Percentiles rank a stretch among this genome's conserved stretches.
phyloP scores from a whole-genome alignment of 2,797 vertebrate genomes.

The Tapirus indicus region DNA sequence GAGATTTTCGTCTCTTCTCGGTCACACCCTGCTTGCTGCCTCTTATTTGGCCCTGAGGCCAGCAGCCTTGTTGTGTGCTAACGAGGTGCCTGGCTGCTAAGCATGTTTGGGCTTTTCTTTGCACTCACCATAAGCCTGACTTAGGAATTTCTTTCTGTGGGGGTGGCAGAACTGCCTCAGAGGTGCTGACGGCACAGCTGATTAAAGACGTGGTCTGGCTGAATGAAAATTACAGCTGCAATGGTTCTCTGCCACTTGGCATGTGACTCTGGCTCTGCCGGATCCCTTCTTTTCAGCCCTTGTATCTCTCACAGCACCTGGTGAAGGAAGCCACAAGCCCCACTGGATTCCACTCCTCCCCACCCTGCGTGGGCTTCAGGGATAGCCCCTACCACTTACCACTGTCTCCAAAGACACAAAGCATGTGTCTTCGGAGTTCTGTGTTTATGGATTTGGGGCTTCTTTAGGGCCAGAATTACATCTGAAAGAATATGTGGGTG shows the following conservation, averaged over 20 bases:
- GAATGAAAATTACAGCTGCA: neutral
- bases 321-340: neutral
- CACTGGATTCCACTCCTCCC: too few relatives aligned
- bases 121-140: neutral
- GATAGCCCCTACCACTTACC: neutral
- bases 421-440: rapidly evolving
- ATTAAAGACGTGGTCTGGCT: neutral
- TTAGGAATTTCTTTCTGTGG: neutral
- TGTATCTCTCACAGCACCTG: neutral
- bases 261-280: neutral
- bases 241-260: neutral
- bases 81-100: neutral
- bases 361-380: neutral
- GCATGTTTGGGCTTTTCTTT: neutral
- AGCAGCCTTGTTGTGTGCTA: neutral
- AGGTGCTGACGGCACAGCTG: neutral
- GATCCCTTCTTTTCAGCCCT: neutral
- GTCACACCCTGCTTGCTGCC: neutral
- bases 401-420: neutral
- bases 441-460: neutral
- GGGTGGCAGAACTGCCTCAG: neutral
- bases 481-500: neutral
- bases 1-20: neutral
- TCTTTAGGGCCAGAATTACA: neutral
- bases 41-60: neutral